Percentiles rank a stretch among this genome's conserved stretches.
phyloP scores from a whole-genome alignment of 2,113 vertebrate species.

The Quiscalus mexicanus region DNA sequence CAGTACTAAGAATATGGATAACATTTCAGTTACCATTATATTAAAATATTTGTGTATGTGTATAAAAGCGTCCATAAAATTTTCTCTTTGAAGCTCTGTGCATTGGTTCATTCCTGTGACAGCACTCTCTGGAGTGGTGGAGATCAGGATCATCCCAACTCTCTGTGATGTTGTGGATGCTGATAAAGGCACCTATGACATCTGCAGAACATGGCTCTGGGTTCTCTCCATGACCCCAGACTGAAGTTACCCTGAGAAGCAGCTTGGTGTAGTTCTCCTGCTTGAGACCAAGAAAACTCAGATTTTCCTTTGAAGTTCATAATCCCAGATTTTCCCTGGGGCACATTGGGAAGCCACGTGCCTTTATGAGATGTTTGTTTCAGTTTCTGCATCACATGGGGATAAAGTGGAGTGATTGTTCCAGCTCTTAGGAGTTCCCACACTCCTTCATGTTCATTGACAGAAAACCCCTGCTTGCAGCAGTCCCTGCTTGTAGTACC shows the following conservation, averaged over 20 bases:
- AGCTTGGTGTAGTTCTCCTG: neutral
- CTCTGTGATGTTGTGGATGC: fast-evolving
- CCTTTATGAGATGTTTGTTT: neutral
- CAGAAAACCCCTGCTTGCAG: neutral
- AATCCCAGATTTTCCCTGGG: neutral
- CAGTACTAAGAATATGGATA: constrained; percentile 88
- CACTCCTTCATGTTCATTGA: neutral
- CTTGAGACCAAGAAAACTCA: neutral
- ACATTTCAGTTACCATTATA: constrained; percentile 77
- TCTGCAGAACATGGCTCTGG: neutral
- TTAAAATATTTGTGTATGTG: constrained; percentile 86
- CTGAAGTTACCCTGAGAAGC: neutral
- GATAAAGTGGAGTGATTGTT: neutral
- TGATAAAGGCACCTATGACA: fast-evolving
- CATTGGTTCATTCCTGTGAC: neutral
- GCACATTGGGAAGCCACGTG: fast-evolving
- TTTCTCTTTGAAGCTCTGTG: constrained; percentile 61
- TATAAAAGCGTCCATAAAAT: constrained; percentile 69
- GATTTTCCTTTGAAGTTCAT: neutral
- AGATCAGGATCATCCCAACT: neutral
- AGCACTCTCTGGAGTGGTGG: neutral
- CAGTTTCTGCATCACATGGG: neutral
- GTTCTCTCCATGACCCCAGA: neutral
- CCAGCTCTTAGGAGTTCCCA: neutral
- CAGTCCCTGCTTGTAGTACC: fast-evolving